Evolutionary conservation across 1,140 invertebrate genomes (phyloP).

Genomic region (Achatina immaculata): DNA sequence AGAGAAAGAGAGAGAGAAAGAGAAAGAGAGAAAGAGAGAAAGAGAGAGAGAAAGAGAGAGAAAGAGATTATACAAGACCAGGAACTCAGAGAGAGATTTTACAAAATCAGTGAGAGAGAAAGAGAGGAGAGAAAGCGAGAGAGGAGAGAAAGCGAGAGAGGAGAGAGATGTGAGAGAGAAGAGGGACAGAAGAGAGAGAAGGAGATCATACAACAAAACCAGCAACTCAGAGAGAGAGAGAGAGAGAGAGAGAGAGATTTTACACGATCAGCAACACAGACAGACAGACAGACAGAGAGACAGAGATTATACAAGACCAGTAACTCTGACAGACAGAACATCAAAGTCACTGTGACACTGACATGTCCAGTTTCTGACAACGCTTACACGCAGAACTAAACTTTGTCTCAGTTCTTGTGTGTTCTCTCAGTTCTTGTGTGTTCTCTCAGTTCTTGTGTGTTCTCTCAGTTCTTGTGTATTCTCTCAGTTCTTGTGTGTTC

Average conservation of each 20-base stretch:
- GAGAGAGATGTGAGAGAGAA: constrained; percentile 8
- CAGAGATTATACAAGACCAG: too few species aligned
- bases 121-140: background rate
- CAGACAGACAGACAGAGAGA: background rate
- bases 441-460: too few species aligned
- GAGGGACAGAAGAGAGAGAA: background rate
- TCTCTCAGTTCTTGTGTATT: too few species aligned
- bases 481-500: too few species aligned
- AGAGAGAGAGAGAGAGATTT: background rate
- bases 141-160: background rate
- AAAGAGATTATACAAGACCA: too few species aligned
- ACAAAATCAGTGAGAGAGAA: background rate
- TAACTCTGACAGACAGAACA: background rate
- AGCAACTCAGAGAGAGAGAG: background rate
- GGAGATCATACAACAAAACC: background rate
- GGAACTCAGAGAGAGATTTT: background rate
- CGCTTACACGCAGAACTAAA: too few species aligned
- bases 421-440: too few species aligned
- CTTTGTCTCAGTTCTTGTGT: too few species aligned
- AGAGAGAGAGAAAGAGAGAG: background rate
- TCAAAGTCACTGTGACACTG: too few species aligned
- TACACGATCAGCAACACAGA: background rate
- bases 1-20: background rate
- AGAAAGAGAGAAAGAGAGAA: background rate
- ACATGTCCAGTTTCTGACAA: too few species aligned